These are phyloP conservation scores for Drosophila persimilis DNA, from an alignment of 1,140 invertebrate genomes.

Conservation along the genomic window DNA sequence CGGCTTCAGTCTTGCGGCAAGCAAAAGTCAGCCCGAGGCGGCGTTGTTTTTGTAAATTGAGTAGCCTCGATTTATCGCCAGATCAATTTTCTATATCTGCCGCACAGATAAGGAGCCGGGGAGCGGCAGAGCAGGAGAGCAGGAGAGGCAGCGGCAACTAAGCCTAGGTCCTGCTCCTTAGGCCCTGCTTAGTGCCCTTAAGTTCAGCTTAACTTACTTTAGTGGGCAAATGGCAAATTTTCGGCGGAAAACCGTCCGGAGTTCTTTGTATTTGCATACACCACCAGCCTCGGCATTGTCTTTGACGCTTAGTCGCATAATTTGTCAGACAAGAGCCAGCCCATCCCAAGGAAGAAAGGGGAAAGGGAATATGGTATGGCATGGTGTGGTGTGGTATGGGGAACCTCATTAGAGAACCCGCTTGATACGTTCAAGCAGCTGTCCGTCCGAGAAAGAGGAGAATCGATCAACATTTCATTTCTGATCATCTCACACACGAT, in stretches of 20 bases:
- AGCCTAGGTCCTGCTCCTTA: conserved; percentile 39
- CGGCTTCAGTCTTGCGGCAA: conserved; percentile 11
- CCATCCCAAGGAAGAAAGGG: background rate
- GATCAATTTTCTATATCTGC: conserved; percentile 79
- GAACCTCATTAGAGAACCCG: conserved; percentile 11
- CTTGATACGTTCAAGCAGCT: conserved; percentile 16
- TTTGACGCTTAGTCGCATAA: conserved; percentile 69
- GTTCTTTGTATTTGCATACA: conserved; percentile 51
- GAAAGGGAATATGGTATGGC: background rate
- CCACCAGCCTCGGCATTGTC: conserved; percentile 51
- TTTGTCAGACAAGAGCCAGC: conserved; percentile 48
- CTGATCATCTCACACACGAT: too few relatives aligned
- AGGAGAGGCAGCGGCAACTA: conserved; percentile 16
- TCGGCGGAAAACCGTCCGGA: conserved; percentile 48
- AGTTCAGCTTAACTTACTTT: conserved; percentile 74
- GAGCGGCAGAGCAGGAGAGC: background rate
- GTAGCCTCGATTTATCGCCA: conserved; percentile 77
- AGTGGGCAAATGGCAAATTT: conserved; percentile 75
- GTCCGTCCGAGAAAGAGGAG: background rate
- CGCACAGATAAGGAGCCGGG: conserved; percentile 58
- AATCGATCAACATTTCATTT: conserved; percentile 1
- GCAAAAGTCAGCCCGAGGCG: conserved; percentile 64
- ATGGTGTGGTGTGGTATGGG: background rate
- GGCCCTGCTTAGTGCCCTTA: conserved; percentile 35
- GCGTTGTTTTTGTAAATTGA: conserved; percentile 79